Conservation (phyloP, 1,140 invertebrate species). For the Calycopis cecrops region DNA sequence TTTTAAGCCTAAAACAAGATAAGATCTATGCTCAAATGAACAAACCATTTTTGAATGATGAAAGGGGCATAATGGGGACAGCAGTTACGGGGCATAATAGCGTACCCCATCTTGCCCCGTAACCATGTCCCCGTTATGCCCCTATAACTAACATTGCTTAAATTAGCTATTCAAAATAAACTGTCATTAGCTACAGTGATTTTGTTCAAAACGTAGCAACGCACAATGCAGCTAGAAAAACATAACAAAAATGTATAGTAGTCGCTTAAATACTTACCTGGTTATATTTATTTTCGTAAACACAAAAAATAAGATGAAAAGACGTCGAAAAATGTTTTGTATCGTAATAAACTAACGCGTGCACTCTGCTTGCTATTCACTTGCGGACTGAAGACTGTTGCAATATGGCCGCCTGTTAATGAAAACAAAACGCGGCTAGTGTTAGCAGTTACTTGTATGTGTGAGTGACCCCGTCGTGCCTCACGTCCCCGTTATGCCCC, state of each 20-base stretch:
- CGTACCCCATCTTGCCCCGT: constrained; percentile 22
- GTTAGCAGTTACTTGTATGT: no score
- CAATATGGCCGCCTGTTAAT: no score
- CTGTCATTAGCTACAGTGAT: background rate
- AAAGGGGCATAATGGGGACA: constrained; percentile 17
- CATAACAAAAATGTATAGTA: constrained; percentile 11
- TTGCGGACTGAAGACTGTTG: no score
- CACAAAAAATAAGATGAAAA: constrained; percentile 16
- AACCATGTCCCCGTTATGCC: constrained; percentile 19
- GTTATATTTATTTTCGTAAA: constrained; percentile 11
- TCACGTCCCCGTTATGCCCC: no score
- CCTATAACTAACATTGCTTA: constrained; percentile 11
- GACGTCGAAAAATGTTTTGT: constrained; percentile 1
- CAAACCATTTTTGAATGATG: background rate
- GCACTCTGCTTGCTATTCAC: no score
- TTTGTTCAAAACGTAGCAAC: constrained; percentile 14
- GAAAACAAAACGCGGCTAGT: no score
- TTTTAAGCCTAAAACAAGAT: constrained; percentile 21
- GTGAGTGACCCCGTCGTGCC: no score
- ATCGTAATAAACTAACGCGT: constrained; percentile 4
- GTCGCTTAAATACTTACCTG: constrained; percentile 14
- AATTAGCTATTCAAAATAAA: constrained; percentile 6
- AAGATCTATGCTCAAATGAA: constrained; percentile 9
- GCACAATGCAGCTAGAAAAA: background rate
- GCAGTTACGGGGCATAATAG: constrained; percentile 17